These are phyloP conservation scores for Caenorhabditis sp. DNA, from an alignment of 2,888 invertebrate genomes.

Conservation along the genomic window DNA sequence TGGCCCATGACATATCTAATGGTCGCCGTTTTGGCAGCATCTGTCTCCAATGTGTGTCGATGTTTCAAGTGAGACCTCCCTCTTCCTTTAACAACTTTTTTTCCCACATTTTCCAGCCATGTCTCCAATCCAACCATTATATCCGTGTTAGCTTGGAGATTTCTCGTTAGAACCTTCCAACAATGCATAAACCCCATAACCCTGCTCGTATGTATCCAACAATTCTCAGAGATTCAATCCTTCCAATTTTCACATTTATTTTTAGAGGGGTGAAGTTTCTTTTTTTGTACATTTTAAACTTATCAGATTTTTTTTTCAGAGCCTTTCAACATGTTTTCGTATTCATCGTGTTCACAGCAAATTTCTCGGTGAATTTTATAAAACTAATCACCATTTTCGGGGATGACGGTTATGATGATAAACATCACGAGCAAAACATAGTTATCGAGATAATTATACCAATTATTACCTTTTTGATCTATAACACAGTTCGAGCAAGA, in stretches of 20 bases:
- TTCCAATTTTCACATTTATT: constrained; percentile 3
- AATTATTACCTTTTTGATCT: not conserved
- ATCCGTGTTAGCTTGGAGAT: not conserved
- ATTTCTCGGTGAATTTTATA: not conserved
- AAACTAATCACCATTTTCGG: not conserved
- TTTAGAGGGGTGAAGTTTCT: not conserved
- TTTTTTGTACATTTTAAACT: not conserved
- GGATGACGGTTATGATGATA: not conserved
- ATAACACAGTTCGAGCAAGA: not conserved
- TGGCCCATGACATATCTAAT: not conserved
- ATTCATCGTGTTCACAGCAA: not conserved
- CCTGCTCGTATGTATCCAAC: not conserved
- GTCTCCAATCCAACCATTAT: not conserved
- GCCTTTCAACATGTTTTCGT: constrained; percentile 4
- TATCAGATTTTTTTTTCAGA: not conserved
- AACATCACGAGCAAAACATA: not conserved
- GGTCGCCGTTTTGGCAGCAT: not conserved
- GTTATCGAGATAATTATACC: not conserved
- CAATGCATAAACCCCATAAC: not conserved
- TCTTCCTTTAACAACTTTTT: no score
- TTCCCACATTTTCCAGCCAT: not conserved
- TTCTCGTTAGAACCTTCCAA: not conserved
- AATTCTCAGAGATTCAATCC: not conserved
- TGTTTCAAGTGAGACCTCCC: constrained; percentile 1
- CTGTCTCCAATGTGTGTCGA: not conserved